These are phyloP conservation scores for Hippoglossus stenolepis DNA, from an alignment of 2,113 vertebrate genomes.

Conservation along the genomic window DNA sequence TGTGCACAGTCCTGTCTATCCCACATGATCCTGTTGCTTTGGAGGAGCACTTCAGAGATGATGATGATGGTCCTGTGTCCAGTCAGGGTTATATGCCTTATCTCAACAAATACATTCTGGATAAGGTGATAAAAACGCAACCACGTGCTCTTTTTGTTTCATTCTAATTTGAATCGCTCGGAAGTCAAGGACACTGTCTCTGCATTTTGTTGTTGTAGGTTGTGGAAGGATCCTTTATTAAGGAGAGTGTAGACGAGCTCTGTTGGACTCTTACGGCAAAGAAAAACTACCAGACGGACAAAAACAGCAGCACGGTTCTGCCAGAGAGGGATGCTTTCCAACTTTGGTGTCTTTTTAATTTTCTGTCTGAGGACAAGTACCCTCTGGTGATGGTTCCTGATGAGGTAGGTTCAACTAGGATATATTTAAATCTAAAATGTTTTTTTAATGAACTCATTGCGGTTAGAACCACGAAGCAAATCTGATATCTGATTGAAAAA, in stretches of 20 bases:
- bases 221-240: conserved; percentile 91
- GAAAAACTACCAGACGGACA: conserved; percentile 91
- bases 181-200: neutral
- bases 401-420: conserved; percentile 85
- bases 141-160: neutral
- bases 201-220: conserved; percentile 81
- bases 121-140: conserved; percentile 76
- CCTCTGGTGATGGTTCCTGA: conserved; percentile 95
- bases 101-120: conserved; percentile 86
- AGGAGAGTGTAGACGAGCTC: conserved; percentile 93
- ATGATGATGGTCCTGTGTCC: conserved; percentile 93
- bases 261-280: conserved; percentile 97
- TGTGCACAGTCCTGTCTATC: conserved; percentile 93
- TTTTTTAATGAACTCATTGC: neutral
- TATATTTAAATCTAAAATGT: neutral
- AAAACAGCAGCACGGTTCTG: conserved; percentile 81
- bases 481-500: no score
- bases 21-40: conserved; percentile 94
- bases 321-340: conserved; percentile 90
- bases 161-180: neutral
- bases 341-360: conserved; percentile 99
- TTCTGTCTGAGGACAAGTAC: conserved; percentile 97
- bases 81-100: conserved; percentile 99
- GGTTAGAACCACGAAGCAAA: neutral
- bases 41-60: conserved; percentile 96